Base-by-base conservation (phyloP, 2,797 vertebrate genomes). In the Chrosomus eos region DNA sequence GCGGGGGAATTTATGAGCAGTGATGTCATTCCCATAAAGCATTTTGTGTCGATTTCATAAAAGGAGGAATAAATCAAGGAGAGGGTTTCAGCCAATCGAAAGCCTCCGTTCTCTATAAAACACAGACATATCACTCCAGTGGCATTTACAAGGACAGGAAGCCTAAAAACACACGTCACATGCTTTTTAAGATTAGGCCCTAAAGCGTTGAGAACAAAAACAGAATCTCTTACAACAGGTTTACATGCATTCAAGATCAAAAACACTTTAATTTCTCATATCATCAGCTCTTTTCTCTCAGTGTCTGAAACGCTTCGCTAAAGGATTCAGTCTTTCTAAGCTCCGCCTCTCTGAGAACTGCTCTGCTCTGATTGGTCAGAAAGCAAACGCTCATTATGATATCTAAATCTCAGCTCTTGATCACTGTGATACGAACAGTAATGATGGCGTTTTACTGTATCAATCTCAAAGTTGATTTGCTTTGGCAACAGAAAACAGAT, bases 21-120 rank as follows among this genome's bases (percentile, higher is more conserved):
- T 81, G 67, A 81, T 58, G 80, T 81, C 48, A 81, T 14, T 55
- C 23, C 80, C n/a, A 71, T 58, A 71, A 81, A 71, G 33, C 67
- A 70, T 62, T 72, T 7, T 58, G 45, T 23, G 79, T 21, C 9
- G 48, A 81, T 81, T 40, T 81, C 48, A 71, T 21, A 58, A 18
- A 3, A 10, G n/a, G 5, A 67, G 11, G 14, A 68, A 38, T 80
- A 80, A 70, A 53, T 80, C 64, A 36, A 48, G 1, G 4, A 14
- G 21, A 68, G 45, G 48, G 21, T 21, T 3, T 68, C 45, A 26
- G 78, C 78, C 62, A 80, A 80, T 80, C 4, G 3, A 23, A 36
- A 18, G 62, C 62, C 76, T 66, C 60, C 19, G 28, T 10, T 51
- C 55, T 77, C 55, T n/a, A 53, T 75, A 77, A 77, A 40, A 78